Percentiles rank a stretch among this genome's conserved stretches.
These are phyloP conservation scores for Elephantulus edwardii DNA, from an alignment of 2,113 vertebrate genomes.

Conservation along the genomic window DNA sequence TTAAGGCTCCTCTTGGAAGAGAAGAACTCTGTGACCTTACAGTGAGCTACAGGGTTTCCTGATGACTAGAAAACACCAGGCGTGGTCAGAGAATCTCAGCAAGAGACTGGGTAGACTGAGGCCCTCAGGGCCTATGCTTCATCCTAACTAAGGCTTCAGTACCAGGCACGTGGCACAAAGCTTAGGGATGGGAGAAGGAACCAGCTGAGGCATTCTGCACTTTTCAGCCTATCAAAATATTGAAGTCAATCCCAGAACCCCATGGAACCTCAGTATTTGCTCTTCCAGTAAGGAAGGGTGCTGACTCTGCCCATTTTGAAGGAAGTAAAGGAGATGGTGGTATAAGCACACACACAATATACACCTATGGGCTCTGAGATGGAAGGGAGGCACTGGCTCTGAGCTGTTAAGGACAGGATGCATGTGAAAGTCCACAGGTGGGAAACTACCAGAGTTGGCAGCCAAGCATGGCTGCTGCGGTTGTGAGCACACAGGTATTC, in stretches of 20 bases:
- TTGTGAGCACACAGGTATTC: neutral
- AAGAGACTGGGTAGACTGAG: neutral
- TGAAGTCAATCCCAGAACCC: neutral
- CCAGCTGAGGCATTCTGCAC: neutral
- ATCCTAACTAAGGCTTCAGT: neutral
- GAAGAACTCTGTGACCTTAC: neutral
- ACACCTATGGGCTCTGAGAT: too few relatives aligned
- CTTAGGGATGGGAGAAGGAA: neutral
- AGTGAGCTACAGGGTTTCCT: neutral
- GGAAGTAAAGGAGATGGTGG: neutral
- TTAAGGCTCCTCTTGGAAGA: neutral
- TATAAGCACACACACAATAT: too few relatives aligned
- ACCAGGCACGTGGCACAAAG: too few relatives aligned
- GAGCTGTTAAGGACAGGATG: too few relatives aligned
- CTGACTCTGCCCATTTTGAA: accelerated
- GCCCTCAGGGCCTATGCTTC: too few relatives aligned
- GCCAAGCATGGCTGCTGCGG: neutral
- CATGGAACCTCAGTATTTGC: neutral
- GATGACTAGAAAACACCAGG: neutral
- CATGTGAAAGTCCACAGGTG: neutral
- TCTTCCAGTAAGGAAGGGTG: neutral
- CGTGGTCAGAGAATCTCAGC: neutral
- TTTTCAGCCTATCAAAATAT: too few relatives aligned
- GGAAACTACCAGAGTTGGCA: accelerated
- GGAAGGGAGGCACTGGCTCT: accelerated